Evolutionary conservation across 2,888 invertebrate species (phyloP), one percentile per base, ranked within the genome.

Genomic region (Eristalis pertinax): DNA sequence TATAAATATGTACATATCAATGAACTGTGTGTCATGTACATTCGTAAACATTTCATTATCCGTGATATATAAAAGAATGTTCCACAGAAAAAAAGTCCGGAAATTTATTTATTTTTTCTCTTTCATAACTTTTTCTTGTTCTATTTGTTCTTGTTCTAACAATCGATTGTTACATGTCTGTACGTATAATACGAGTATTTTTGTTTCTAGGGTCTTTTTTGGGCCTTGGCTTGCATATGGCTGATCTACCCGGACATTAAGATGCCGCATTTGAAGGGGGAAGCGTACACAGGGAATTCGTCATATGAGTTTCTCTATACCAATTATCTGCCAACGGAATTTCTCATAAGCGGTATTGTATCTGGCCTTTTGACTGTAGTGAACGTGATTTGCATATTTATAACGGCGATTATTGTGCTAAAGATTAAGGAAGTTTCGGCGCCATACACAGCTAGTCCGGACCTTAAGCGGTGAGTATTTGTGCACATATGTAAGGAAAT

Each of bases 391-490:
- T 97, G 97, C 92, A 97, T 97, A 91, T 96, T 97, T 91, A 94
- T 96, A 89, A 96, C 96, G 70, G 97, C 97, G 2, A 95, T 97
- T 90, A 94, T 96, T 88, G 96, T 97, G 84, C 93, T 97, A 69
- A 97, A 97, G 95, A 96, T 97, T 89, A 97, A 97, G 92, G 97
- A 97, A 93, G 97, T 97, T 10, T 96, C 96, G 0, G 97, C 97
- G 70, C 97, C 96, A 0, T 96, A 96, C 90, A 96, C 96, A 0
- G 96, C 96, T 0, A 96, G 96, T 85, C 95, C 96, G 29, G 96
- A 96, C 90, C 93, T 96, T 69, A 94, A 96, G 89, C 94, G 96
- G 89, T 94, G 89, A 92, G 92, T 91, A 62, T 60, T 60, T 22
- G 2, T n/a, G 26, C 60, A 60, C 32, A 35, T 13, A 63, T 1